Evolutionary conservation across 1,140 invertebrate genomes (phyloP).

Genomic region (Papilio xuthus): DNA sequence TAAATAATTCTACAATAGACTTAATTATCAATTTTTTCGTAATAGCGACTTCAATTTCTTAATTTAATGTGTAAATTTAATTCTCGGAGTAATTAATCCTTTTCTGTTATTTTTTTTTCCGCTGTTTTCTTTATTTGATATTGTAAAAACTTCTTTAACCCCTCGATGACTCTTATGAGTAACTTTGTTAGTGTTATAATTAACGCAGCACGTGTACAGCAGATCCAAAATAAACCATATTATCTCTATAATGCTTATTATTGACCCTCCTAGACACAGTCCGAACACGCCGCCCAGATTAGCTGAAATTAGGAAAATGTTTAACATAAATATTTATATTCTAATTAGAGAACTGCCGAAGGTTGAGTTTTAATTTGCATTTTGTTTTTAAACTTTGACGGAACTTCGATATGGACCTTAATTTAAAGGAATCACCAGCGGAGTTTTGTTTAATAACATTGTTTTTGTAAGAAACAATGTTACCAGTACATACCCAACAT

Average conservation of each 20-base stretch:
- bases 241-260: slow-evolving; percentile 76
- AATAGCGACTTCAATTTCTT: background rate
- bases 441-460: background rate
- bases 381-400: no score
- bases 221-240: slow-evolving; percentile 63
- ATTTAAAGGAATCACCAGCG: no score
- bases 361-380: no score
- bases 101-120: background rate
- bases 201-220: slow-evolving; percentile 40
- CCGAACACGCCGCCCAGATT: slow-evolving; percentile 78
- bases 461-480: background rate
- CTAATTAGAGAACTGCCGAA: no score
- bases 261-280: slow-evolving; percentile 74
- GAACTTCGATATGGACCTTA: no score
- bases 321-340: background rate
- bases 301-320: slow-evolving; percentile 63
- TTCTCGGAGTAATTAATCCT: background rate
- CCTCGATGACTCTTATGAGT: background rate
- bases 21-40: background rate
- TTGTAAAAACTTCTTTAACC: slow-evolving; percentile 7
- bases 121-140: background rate
- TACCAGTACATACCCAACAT: slow-evolving; percentile 63
- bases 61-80: slow-evolving; percentile 4
- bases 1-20: no score
- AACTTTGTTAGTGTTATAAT: background rate